Evolutionary conservation across 2,888 invertebrate genomes (phyloP).

Genomic region (Meteorus colon): DNA sequence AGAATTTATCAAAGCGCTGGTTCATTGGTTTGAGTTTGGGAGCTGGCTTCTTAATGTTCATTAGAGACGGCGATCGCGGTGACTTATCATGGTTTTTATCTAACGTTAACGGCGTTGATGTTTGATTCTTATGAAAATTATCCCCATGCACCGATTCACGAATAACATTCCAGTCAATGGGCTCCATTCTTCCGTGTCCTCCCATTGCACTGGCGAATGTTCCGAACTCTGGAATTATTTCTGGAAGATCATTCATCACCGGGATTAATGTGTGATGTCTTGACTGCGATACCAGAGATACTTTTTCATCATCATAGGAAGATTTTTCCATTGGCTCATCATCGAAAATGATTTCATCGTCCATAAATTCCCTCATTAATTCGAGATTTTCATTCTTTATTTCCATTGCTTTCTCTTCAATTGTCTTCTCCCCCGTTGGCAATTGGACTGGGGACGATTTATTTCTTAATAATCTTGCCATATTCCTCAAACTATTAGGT

Average conservation of each 20-base stretch:
- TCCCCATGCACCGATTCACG: background rate
- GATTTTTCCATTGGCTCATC: background rate
- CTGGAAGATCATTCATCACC: background rate
- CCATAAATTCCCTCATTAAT: background rate
- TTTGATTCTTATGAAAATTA: background rate
- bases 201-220: constrained; percentile 6
- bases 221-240: constrained; percentile 15
- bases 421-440: background rate
- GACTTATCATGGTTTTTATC: background rate
- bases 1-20: background rate
- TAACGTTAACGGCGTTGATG: background rate
- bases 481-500: background rate
- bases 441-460: background rate
- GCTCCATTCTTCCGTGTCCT: constrained; percentile 25
- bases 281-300: background rate
- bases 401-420: background rate
- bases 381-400: background rate
- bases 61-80: background rate
- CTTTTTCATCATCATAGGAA: background rate
- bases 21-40: background rate
- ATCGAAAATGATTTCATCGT: background rate
- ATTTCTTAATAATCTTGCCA: background rate
- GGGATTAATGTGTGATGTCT: background rate
- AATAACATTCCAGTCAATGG: constrained; percentile 32
- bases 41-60: background rate